Base-by-base conservation (phyloP, 2,888 invertebrate species). In the Molanna angustata region DNA sequence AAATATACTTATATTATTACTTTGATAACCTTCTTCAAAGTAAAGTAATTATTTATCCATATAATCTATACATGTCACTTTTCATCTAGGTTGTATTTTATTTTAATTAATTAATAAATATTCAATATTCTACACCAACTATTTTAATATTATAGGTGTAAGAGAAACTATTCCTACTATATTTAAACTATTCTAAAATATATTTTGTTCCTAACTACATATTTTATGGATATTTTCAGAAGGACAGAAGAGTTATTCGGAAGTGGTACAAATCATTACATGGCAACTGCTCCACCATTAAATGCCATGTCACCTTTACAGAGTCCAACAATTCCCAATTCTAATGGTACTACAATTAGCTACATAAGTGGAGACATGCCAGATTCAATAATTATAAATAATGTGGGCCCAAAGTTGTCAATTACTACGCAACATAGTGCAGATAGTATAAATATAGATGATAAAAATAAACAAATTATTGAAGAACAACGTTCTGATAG, bases 171-270 rank as follows among this genome's bases (percentile, higher is more conserved):
- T n/a, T n/a, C n/a, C n/a, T n/a, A n/a, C n/a, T n/a, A n/a, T n/a
- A n/a, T n/a, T n/a, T n/a, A n/a, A n/a, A n/a, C n/a, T n/a, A n/a
- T n/a, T n/a, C n/a, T n/a, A n/a, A n/a, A n/a, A n/a, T n/a, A n/a
- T n/a, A n/a, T n/a, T n/a, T n/a, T n/a, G n/a, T n/a, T n/a, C n/a
- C n/a, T n/a, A n/a, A n/a, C n/a, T n/a, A n/a, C n/a, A n/a, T n/a
- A n/a, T n/a, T n/a, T n/a, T n/a, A n/a, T n/a, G 3, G 11, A 14
- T 17, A 16, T 37, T 52, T 68, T 21, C 66, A 76, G 82, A 63
- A 70, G 83, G 18, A 83, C 83, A 11, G 84, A 83, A 65, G 83
- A 84, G 59, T 64, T 84, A 37, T 80, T 83, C 48, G 78, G 78
- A 7, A n/a, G n/a, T n/a, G 77, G 71, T 33, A 78, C 79, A 67